Base-by-base conservation (phyloP, 2,797 vertebrate species). In the Momotus momota region DNA sequence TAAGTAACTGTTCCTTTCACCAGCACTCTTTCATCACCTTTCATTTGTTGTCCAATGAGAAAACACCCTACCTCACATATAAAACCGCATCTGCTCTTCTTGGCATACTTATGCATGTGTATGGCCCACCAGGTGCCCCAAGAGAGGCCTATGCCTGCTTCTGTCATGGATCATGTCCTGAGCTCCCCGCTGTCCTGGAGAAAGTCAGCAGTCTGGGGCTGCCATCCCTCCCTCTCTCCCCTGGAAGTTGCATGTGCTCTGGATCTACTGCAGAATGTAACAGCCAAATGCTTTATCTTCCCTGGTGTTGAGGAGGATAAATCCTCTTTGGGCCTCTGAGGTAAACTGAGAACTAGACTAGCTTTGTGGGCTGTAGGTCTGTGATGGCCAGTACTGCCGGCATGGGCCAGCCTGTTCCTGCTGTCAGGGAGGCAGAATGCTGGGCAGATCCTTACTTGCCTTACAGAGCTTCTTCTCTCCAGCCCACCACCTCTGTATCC, bases 21-120 rank as follows among this genome's bases (percentile, higher is more conserved):
- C 19, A 65, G 41, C 22, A 46, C 33, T 83, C 45, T 94, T 94
- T 87, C 67, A 85, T 95, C 48, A 69, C 58, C 31, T 88, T 93
- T 73, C 49, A 13, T 43, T 75, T 75, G 20, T 93, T 94, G 74
- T 58, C 62, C 41, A 81, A 69, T 35, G 22, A 65, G 49, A 72
- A 79, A 94, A 86, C 54, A 91, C 46, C 19, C 58, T 51, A 46
- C 57, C 26, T 48, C 48, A 38, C 23, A 15, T 25, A 52, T 15
- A 72, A 87, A 95, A 57, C 29, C n/a, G 35, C 60, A 14, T 78
- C 14, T 79, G 13, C 54, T 87, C 58, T 86, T 79, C 52, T 85
- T 29, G 31, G 31, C 51, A 51, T 14, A 26, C 19, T 72, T 35
- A 21, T 0, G 4, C 21, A 3, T 29, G 25, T 41, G 33, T 61